Base-by-base conservation (phyloP, 1,140 invertebrate species). In the Nephotettix cincticeps region DNA sequence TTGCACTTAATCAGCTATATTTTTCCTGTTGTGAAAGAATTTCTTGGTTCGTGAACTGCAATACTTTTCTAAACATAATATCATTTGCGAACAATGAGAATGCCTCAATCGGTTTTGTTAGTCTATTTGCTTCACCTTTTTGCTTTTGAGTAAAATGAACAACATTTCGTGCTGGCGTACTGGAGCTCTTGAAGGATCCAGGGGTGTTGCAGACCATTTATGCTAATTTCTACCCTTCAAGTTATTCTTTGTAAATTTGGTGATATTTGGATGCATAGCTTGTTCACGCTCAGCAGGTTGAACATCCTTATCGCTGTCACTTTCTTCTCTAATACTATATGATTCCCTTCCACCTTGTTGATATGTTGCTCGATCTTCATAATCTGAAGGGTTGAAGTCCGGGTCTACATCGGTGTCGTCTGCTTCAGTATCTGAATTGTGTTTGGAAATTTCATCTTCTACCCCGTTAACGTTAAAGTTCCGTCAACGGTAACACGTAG, bases 361-460 rank as follows among this genome's bases (percentile, higher is more conserved):
- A 4, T 23, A 19, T 51, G 47, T 51, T 23, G 14, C 17, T 17
- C 47, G n/a, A 51, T 51, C 17, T 51, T 51, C 47, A 51, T 51
- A n/a, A 17, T 17, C 14, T 1, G 47, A 51, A n/a, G 40, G 40
- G 40, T 43, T 43, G n/a, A 11, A 51, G 47, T 51, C 2, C 2
- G 14, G 47, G 47, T 51, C 47, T 23, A 51, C 25, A 23, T 51
- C 2, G 25, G 47, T 4, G 25, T 17, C 47, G 2, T 51, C 2
- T 51, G 2, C 47, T 51, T 51, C 47, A 51, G 47, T 51, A 69
- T 71, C 70, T 66, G 70, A 71, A 64, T 45, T 68, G 65, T 70
- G 25, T 19, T 67, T 25, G 45, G 29, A 25, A 67, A 25, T 17
- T 40, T 40, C 28, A 6, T 40, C 28, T 67, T 40, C 28, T 4